These are phyloP conservation scores for Cheilosia vulpina DNA, from an alignment of 2,888 invertebrate genomes.

Conservation along the genomic window DNA sequence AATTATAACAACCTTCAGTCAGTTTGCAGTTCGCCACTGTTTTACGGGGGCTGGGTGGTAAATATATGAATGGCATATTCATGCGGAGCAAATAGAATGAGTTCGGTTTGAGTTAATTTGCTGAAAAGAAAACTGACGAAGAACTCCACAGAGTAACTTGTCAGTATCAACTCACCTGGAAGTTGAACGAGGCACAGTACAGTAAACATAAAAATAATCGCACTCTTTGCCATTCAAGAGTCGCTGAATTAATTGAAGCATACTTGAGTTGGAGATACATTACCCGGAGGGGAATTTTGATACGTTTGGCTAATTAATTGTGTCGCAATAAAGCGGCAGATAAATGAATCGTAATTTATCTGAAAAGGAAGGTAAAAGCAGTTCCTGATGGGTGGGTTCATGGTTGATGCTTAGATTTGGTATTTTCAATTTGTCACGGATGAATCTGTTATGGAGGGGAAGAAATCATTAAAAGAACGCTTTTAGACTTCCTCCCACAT, in stretches of 20 bases:
- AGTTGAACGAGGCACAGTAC: conserved; percentile 29
- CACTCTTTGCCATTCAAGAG: conserved; percentile 45
- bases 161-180: conserved; percentile 48
- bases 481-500: too few species aligned
- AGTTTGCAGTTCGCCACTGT: conserved; percentile 50
- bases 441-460: conserved; percentile 12
- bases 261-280: conserved; percentile 43
- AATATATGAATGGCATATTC: conserved; percentile 34
- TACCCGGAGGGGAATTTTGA: conserved; percentile 18
- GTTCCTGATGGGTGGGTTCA: conserved; percentile 7
- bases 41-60: not conserved
- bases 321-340: conserved; percentile 53
- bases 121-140: not conserved
- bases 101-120: conserved; percentile 26
- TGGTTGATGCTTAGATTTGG: conserved; percentile 11
- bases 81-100: conserved; percentile 9
- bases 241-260: conserved; percentile 66
- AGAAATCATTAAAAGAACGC: not conserved
- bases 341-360: conserved; percentile 61
- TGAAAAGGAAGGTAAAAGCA: conserved; percentile 22
- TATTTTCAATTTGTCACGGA: conserved; percentile 25
- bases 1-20: conserved; percentile 61
- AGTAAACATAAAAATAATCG: conserved; percentile 22
- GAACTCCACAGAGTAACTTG: conserved; percentile 19
- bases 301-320: conserved; percentile 67